These are phyloP conservation scores for Porites lutea DNA, from an alignment of 64 coral and sea anemone species.

Conservation along the genomic window DNA sequence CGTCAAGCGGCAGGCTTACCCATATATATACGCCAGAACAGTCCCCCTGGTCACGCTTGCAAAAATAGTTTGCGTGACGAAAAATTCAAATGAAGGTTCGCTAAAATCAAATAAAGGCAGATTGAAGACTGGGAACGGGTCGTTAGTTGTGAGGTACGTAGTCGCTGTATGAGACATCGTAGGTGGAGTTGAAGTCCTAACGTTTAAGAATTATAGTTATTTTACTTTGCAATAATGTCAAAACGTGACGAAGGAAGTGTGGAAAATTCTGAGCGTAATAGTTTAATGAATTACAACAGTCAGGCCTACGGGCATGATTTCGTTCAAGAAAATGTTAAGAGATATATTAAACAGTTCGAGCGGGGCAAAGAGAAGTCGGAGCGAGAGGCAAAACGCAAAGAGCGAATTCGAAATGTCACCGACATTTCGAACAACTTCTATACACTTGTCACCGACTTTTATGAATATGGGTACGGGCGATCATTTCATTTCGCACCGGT, in stretches of 20 bases:
- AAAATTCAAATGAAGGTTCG: too few relatives aligned
- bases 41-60: too few relatives aligned
- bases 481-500: conserved; percentile 1
- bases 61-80: too few relatives aligned
- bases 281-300: conserved; percentile 25
- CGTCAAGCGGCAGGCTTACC: too few relatives aligned
- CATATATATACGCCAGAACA: too few relatives aligned
- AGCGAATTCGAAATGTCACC: not conserved
- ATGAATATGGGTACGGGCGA: conserved; percentile 8
- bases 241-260: not conserved
- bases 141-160: too few relatives aligned
- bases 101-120: too few relatives aligned
- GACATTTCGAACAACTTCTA: conserved; percentile 15
- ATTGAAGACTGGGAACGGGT: too few relatives aligned
- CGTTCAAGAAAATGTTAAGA: conserved; percentile 1
- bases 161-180: too few relatives aligned
- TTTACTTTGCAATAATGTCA: conserved; percentile 10
- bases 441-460: conserved; percentile 10
- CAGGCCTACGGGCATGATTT: conserved; percentile 14
- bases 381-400: not conserved
- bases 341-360: conserved; percentile 19
- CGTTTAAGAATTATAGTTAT: not conserved
- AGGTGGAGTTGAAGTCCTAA: not conserved
- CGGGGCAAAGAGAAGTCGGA: conserved; percentile 10
- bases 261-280: not conserved